These are phyloP conservation scores for Ichneumoninae sp. DNA, from an alignment of 2,888 invertebrate species.

Conservation along the genomic window DNA sequence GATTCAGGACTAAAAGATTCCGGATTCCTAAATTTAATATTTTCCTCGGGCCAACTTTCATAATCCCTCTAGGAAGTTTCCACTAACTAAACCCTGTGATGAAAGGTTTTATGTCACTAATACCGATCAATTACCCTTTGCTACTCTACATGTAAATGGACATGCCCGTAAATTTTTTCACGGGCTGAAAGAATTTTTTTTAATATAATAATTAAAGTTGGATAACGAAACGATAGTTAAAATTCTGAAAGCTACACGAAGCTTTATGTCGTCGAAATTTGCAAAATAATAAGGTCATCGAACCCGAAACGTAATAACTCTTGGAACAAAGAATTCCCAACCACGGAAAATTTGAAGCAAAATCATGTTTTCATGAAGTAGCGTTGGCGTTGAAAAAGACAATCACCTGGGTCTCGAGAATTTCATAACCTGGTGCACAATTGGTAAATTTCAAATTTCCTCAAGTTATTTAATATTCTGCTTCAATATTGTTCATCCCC, in stretches of 20 bases:
- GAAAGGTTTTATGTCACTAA: too few relatives aligned
- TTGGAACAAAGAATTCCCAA: not conserved
- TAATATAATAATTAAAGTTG: too few relatives aligned
- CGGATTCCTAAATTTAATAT: too few relatives aligned
- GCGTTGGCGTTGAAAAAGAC: not conserved
- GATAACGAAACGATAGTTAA: not conserved
- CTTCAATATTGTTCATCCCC: not conserved
- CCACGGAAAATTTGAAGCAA: not conserved
- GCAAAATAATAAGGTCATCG: not conserved
- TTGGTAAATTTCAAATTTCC: not conserved
- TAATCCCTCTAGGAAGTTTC: too few relatives aligned
- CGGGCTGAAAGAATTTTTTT: too few relatives aligned
- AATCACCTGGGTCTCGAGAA: not conserved
- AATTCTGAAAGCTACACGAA: not conserved
- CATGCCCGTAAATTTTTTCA: too few relatives aligned
- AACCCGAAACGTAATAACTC: too few relatives aligned
- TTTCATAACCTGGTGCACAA: not conserved
- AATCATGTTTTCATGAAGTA: not conserved
- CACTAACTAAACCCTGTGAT: too few relatives aligned
- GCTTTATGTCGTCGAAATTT: not conserved
- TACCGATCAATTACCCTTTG: too few relatives aligned
- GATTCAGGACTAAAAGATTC: too few relatives aligned
- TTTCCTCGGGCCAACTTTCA: too few relatives aligned
- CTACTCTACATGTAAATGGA: too few relatives aligned
- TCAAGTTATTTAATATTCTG: conserved; percentile 15